Percentiles rank a stretch among this genome's conserved stretches.
phyloP scores from a whole-genome alignment of 2,888 invertebrate species.

The Villa cingulata region DNA sequence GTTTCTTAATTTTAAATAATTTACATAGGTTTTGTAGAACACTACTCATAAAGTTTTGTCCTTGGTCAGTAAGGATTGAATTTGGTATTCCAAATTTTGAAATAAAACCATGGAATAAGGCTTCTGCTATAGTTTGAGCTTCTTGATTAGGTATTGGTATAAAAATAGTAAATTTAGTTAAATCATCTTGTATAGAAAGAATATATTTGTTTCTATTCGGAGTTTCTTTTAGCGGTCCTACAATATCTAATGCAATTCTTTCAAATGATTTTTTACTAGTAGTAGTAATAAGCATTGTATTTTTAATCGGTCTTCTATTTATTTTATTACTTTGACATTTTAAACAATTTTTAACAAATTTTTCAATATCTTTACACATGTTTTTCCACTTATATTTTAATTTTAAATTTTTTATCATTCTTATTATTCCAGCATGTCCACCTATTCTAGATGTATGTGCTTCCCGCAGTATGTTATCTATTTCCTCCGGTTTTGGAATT shows the following conservation, averaged over 20 bases:
- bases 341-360: background rate
- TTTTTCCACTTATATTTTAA: background rate
- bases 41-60: background rate
- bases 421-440: background rate
- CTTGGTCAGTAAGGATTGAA: conserved; percentile 7
- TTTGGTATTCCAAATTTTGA: conserved; percentile 6
- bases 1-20: background rate
- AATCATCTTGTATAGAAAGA: conserved; percentile 8
- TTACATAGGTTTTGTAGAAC: background rate
- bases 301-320: background rate
- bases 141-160: conserved; percentile 8
- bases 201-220: conserved; percentile 6
- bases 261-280: background rate
- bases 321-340: background rate
- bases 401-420: background rate
- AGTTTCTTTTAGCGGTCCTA: conserved; percentile 1
- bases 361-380: background rate
- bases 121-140: conserved; percentile 6
- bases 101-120: conserved; percentile 4
- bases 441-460: background rate
- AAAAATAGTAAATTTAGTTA: conserved; percentile 6
- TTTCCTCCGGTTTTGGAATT: background rate
- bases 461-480: background rate
- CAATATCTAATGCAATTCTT: background rate
- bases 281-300: background rate